Conservation (phyloP, 1,140 invertebrate genomes). For the Plutomurus gul region DNA sequence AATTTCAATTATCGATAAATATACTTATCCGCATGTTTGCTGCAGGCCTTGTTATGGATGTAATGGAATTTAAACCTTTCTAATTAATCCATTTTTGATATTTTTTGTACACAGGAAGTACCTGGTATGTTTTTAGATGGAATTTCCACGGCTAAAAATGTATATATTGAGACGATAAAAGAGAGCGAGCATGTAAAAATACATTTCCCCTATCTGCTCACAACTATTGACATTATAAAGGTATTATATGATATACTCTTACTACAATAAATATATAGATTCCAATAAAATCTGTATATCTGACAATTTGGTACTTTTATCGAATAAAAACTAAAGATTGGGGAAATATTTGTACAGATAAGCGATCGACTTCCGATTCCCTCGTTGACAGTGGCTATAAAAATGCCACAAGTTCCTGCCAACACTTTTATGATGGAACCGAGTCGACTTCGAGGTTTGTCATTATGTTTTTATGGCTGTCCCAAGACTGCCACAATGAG, state of each 20-base stretch:
- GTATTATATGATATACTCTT: slow-evolving; percentile 28
- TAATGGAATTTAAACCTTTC: too few relatives aligned
- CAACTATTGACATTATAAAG: slow-evolving; percentile 50
- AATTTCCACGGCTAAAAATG: slow-evolving; percentile 46
- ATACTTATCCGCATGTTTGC: too few relatives aligned
- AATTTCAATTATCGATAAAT: too few relatives aligned
- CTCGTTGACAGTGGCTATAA: slow-evolving; percentile 47
- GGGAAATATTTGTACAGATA: slow-evolving; percentile 31
- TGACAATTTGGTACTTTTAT: background rate
- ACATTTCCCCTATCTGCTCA: slow-evolving; percentile 45
- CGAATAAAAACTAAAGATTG: background rate
- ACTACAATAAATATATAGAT: background rate
- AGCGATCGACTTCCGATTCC: slow-evolving; percentile 50
- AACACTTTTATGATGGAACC: slow-evolving; percentile 36
- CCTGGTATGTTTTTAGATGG: slow-evolving; percentile 53
- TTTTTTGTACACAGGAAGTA: too few relatives aligned
- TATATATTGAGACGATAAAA: slow-evolving; percentile 49
- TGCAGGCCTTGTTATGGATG: too few relatives aligned
- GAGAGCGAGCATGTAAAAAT: slow-evolving; percentile 52
- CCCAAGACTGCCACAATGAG: slow-evolving; percentile 48
- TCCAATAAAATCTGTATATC: background rate
- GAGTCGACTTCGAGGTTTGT: slow-evolving; percentile 41
- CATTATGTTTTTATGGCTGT: slow-evolving; percentile 53
- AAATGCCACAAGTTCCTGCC: slow-evolving; percentile 44
- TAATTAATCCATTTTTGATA: too few relatives aligned